These are phyloP conservation scores for Tragelaphus imberbis DNA, from an alignment of 2,113 vertebrate species.

Conservation along the genomic window DNA sequence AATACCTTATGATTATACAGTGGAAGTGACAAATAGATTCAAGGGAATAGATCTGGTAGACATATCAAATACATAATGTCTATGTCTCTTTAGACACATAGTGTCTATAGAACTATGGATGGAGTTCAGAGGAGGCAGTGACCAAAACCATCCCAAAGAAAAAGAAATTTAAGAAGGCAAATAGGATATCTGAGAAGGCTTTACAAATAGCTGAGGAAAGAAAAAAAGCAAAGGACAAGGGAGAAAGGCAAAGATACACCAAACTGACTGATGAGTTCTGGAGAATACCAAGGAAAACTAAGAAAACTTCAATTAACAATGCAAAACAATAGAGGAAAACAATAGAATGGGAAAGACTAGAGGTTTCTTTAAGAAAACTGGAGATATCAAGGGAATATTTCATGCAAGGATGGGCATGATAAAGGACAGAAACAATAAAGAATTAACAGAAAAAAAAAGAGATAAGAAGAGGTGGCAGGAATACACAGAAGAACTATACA, in stretches of 20 bases:
- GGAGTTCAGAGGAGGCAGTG: background rate
- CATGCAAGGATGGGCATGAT: background rate
- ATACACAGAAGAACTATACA: background rate
- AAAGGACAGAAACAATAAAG: background rate
- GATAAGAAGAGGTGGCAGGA: background rate
- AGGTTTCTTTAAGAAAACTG: background rate
- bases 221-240: background rate
- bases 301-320: background rate
- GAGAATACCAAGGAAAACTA: background rate
- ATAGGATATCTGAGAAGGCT: background rate
- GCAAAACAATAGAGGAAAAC: background rate
- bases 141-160: background rate
- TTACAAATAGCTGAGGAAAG: background rate
- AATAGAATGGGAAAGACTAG: background rate
- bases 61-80: background rate
- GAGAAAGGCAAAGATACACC: background rate
- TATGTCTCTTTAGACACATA: background rate
- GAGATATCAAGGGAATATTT: background rate
- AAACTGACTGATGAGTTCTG: background rate
- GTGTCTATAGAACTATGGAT: background rate
- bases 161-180: background rate
- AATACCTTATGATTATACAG: background rate
- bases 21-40: background rate
- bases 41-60: background rate
- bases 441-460: background rate